A percentile compares a stretch with the other conserved stretches of the same genome.
Evolutionary conservation across 2,797 vertebrate species (phyloP).

Genomic region (Gallinago solitaria): DNA sequence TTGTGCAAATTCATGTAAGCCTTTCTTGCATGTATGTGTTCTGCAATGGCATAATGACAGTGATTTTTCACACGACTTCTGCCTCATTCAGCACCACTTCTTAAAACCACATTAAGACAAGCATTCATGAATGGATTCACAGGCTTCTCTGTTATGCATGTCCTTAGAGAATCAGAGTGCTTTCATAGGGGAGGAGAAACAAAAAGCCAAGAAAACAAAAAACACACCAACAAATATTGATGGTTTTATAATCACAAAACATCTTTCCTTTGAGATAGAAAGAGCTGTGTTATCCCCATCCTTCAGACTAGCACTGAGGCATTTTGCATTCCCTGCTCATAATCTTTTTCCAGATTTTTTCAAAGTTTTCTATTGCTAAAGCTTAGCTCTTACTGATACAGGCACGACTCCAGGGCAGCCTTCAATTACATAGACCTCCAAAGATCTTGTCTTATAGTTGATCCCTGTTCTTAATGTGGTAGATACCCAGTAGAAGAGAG

Average conservation of each 20-base stretch:
- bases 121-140: neutral
- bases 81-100: neutral
- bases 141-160: neutral
- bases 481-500: neutral
- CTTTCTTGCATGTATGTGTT: neutral
- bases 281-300: neutral
- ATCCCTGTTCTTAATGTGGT: neutral
- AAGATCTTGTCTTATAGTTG: neutral
- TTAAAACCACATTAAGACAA: neutral
- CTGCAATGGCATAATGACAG: neutral
- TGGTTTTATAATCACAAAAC: neutral
- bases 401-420: neutral
- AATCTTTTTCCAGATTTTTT: neutral
- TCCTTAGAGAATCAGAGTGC: neutral
- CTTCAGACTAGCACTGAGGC: neutral
- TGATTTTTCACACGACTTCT: neutral
- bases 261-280: neutral
- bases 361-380: neutral
- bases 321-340: neutral
- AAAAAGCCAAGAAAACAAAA: neutral
- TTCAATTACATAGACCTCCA: neutral
- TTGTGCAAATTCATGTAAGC: neutral
- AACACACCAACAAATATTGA: neutral
- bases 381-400: neutral
- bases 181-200: neutral